Conservation (phyloP, 1,140 invertebrate genomes). For the Tetramorium alpestre region DNA sequence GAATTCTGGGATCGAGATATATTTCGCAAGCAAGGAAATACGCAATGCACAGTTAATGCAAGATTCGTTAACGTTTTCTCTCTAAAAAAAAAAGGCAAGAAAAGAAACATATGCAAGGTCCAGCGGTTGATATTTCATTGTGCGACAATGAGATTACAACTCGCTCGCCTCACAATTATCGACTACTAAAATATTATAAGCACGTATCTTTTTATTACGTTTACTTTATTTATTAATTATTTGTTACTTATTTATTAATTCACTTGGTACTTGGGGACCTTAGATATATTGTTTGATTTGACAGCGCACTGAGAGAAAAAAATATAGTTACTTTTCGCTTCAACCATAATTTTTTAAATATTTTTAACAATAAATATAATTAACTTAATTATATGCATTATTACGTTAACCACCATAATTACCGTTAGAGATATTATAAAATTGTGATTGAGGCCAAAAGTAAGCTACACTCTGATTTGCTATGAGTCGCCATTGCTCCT, state of each 20-base stretch:
- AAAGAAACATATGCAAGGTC: neutral
- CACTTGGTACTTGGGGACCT: neutral
- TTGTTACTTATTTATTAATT: neutral
- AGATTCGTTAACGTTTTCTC: slow-evolving; percentile 32
- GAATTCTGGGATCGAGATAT: slow-evolving; percentile 24
- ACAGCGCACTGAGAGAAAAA: neutral
- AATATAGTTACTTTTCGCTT: too few relatives aligned
- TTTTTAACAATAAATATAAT: too few relatives aligned
- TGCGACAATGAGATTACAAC: slow-evolving; percentile 18
- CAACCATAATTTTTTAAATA: too few relatives aligned
- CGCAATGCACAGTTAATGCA: slow-evolving; percentile 46
- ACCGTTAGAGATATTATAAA: too few relatives aligned
- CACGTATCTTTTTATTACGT: neutral
- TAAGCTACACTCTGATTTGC: too few relatives aligned
- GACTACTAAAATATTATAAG: neutral
- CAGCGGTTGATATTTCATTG: slow-evolving; percentile 18
- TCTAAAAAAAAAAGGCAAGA: neutral
- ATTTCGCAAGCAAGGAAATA: slow-evolving; percentile 47
- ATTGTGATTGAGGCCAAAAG: too few relatives aligned
- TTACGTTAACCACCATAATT: too few relatives aligned
- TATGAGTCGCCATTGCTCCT: too few relatives aligned
- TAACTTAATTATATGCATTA: too few relatives aligned
- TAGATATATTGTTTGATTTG: neutral
- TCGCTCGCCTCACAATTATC: neutral
- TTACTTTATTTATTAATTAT: neutral